Base-by-base conservation (phyloP, 2,888 invertebrate species). In the Volucella inanis region DNA sequence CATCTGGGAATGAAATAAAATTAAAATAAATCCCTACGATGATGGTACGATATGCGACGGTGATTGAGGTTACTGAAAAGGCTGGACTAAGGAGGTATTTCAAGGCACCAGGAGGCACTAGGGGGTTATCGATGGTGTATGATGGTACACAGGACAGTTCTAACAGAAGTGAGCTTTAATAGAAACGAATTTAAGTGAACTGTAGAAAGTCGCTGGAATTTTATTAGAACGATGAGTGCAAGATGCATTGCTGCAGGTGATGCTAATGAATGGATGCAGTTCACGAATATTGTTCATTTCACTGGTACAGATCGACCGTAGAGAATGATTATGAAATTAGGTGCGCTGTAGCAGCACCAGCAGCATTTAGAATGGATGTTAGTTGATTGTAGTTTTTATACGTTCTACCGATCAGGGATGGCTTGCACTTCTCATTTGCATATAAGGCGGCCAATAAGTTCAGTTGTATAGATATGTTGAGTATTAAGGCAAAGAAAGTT, bases 221-320 rank as follows among this genome's bases (percentile, higher is more conserved):
- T 62, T 79, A 67, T 67, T 67, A 45, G 65, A 41, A 52, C 67
- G 65, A 62, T 80, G 65, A 74, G 80, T 47, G 45, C 61, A 45
- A 45, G 54, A 62, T 81, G 18, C 64, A 43, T 70, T 50, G 75
- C 81, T 70, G 54, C 75, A 70, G 81, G 81, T 75, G 75, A 81
- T 76, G 81, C 74, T 76, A 81, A 76, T 81, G 81, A 81, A 81
- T 70, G 64, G 81, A 64, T 81, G 68, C 11, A 22, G 55, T 68
- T 62, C 67, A 72, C 79, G 59, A 79, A 47, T 64, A 14, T 55
- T 31, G 31, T 50, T 50, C 52, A 50, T 18, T 43, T 15, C 41
- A 10, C 15, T 0, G n/a, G 14, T 22, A 14, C 49, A 9, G 39
- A 45, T 18, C 54, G 38, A 14, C 39, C 14, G 15, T 15, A 15